A percentile compares a stretch with the other conserved stretches of the same genome.
Evolutionary conservation across 2,113 vertebrate genomes (phyloP).

Genomic region (Cavia aperea): DNA sequence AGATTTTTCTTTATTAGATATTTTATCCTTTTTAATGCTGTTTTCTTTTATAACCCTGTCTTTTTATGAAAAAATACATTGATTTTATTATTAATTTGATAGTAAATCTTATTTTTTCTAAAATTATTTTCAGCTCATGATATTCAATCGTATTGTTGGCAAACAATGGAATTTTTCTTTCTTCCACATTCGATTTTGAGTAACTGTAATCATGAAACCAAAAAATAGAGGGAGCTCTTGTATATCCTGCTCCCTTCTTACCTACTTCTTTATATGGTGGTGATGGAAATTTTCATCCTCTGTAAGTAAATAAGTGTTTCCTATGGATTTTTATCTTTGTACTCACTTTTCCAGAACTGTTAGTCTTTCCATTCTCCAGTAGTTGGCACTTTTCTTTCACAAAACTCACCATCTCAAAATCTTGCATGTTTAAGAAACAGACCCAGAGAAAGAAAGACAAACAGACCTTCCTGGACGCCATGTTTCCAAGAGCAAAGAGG

Average conservation of each 20-base stretch:
- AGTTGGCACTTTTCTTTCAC: background rate
- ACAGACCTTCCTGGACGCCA: too few relatives aligned
- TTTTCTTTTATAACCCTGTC: background rate
- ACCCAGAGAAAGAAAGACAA: background rate
- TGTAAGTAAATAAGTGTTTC: background rate
- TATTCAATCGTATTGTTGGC: background rate
- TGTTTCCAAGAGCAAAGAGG: background rate
- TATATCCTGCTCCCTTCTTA: rapidly evolving
- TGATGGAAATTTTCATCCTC: background rate
- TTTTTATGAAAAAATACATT: background rate
- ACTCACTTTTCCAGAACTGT: background rate
- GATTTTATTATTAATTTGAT: background rate
- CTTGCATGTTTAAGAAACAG: background rate
- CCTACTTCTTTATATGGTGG: background rate
- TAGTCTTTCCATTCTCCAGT: background rate
- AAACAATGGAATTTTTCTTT: background rate
- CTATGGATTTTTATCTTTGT: background rate
- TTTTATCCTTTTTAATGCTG: background rate
- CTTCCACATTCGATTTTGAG: background rate
- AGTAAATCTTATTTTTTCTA: background rate
- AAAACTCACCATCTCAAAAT: background rate
- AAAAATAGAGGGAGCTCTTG: too few relatives aligned
- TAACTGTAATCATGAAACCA: background rate
- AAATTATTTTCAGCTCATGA: background rate
- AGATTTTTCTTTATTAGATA: background rate